Evolutionary conservation across 2,888 invertebrate species (phyloP).

Genomic region (Dryocosmus kuriphilus): DNA sequence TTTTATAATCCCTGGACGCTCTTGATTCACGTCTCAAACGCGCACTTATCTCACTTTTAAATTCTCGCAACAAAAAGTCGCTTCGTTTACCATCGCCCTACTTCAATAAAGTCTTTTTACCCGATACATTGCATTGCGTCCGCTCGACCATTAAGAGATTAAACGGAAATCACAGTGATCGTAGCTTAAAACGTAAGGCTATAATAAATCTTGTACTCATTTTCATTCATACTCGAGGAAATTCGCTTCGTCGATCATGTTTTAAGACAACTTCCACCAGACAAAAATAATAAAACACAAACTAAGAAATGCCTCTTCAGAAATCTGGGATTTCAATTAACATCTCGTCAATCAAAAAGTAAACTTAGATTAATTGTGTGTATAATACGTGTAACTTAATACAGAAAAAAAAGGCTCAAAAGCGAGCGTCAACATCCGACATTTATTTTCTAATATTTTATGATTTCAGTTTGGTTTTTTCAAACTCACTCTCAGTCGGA

Average conservation of each 20-base stretch:
- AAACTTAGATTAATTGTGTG: constrained; percentile 24
- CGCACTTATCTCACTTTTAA: constrained; percentile 18
- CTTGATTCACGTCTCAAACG: constrained; percentile 24
- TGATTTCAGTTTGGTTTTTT: not conserved
- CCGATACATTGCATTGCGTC: constrained; percentile 33
- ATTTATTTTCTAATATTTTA: not conserved
- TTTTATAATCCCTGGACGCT: constrained; percentile 35
- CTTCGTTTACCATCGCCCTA: constrained; percentile 27
- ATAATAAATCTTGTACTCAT: constrained; percentile 1
- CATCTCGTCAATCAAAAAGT: constrained; percentile 23
- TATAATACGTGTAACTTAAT: constrained; percentile 33
- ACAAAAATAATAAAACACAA: constrained; percentile 23
- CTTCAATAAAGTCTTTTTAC: constrained; percentile 30
- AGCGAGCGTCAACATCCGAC: constrained; percentile 8
- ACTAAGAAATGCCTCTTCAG: constrained; percentile 29
- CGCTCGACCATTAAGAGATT: constrained; percentile 47
- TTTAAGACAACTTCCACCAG: constrained; percentile 30
- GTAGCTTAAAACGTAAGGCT: constrained; percentile 56
- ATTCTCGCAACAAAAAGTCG: constrained; percentile 31
- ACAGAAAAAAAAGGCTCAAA: constrained; percentile 18
- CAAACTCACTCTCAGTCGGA: not conserved
- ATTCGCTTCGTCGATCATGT: constrained; percentile 1
- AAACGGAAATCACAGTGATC: constrained; percentile 66
- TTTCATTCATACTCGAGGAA: constrained; percentile 33
- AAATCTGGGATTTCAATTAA: constrained; percentile 31